These are phyloP conservation scores for Oryzias javanicus DNA, from an alignment of 2,113 vertebrate genomes.

Conservation along the genomic window DNA sequence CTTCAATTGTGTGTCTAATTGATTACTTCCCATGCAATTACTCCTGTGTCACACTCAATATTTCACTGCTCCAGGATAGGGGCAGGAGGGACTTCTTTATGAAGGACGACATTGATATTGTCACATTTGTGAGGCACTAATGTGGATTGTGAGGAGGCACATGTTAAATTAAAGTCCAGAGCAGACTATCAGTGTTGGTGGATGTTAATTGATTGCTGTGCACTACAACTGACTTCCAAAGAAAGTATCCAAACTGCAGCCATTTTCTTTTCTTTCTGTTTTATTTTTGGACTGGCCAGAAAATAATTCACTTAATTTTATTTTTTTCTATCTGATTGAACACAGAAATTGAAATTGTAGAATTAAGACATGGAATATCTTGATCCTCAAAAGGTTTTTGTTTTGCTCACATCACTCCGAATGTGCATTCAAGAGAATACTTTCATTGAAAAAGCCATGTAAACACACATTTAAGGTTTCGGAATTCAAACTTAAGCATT, in stretches of 20 bases:
- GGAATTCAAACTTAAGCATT: no score
- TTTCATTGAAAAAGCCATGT: no score
- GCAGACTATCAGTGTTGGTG: constrained; percentile 44
- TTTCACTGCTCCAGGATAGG: constrained; percentile 71
- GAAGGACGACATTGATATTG: constrained; percentile 73
- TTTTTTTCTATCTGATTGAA: no score
- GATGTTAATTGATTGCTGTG: constrained; percentile 61
- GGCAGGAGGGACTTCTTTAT: constrained; percentile 61
- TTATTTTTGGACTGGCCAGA: not conserved
- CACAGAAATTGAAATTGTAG: no score
- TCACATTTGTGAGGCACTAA: constrained; percentile 68
- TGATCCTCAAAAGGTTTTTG: no score
- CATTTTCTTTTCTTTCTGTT: not conserved
- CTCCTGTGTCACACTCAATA: constrained; percentile 80
- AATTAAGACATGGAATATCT: no score
- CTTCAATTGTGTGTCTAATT: constrained; percentile 81
- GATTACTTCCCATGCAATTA: constrained; percentile 82
- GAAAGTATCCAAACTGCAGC: constrained; percentile 21
- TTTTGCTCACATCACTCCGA: no score
- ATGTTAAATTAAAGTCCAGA: constrained; percentile 62
- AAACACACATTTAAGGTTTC: no score
- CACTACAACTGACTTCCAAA: constrained; percentile 35
- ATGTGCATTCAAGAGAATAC: no score
- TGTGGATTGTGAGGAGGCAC: constrained; percentile 52
- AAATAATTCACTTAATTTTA: not conserved